Base-by-base conservation (phyloP, 2,797 vertebrate genomes). In the Heteromormyrus szaboi region DNA sequence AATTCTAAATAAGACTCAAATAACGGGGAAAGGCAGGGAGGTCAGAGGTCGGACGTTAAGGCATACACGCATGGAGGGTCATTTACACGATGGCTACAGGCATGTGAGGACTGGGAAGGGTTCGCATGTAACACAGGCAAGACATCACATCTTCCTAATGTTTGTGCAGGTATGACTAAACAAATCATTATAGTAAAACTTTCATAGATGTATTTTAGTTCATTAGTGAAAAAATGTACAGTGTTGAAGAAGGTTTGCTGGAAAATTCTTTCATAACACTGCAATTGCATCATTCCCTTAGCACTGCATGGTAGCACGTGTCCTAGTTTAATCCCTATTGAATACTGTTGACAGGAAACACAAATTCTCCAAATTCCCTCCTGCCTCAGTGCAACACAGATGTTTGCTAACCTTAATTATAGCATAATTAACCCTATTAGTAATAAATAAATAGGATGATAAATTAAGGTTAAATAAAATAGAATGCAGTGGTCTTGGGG, bases 341-440 rank as follows among this genome's bases (percentile, higher is more conserved):
- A 19, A 86, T 86, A 53, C 29, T 41, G 6, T 56, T 85, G 84
- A 85, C 84, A 85, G 48, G 50, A 56, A 86, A 44, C 50, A 86
- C 29, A 41, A 56, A 56, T 86, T 17, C 81, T 25, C 44, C 44
- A 86, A 41, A 56, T 86, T 59, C 51, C 51, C 53, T 86, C 81
- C 48, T 85, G 44, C 44, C 6, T 81, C 76, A 81, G 76, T 41
- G 81, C 48, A 85, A 85, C 44, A 50, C 48, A 51, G 81, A 85
- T 85, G 81, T 85, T 48, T 85, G 7, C 44, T 48, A 85, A 51
- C 44, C 46, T 50, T 85, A 51, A 85, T 85, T 51, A 51, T 29
- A 85, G 44, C n/a, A 85, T 51, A 85, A 51, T 85, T 85, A 85
- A 85, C 48, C 81, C 81, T 85, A 51, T 85, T 85, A 51, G 48